Evolutionary conservation across 2,797 vertebrate species (phyloP).

Genomic region (Lepus oiostolus): DNA sequence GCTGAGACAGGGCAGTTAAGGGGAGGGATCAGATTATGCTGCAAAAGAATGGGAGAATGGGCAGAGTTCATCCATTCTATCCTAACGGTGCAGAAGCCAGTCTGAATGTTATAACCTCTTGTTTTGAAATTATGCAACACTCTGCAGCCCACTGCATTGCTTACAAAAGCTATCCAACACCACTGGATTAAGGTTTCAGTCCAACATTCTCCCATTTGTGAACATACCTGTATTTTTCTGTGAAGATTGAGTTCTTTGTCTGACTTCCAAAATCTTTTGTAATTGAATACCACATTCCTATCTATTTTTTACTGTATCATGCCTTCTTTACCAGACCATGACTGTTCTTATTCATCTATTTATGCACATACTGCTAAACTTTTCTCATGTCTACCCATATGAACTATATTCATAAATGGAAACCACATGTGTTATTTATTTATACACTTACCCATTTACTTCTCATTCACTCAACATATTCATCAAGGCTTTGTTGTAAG

Average conservation of each 20-base stretch:
- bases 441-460: background rate
- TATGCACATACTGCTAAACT: background rate
- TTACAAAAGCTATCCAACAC: background rate
- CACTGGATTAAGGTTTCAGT: background rate
- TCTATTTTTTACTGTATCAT: background rate
- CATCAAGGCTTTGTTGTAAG: background rate
- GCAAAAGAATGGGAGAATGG: background rate
- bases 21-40: background rate
- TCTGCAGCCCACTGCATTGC: background rate
- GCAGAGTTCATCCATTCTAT: background rate
- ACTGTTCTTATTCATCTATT: background rate
- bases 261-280: constrained; percentile 31
- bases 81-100: background rate
- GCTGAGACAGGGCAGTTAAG: background rate
- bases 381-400: background rate
- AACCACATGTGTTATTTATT: background rate
- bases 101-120: background rate
- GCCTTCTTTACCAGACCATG: background rate
- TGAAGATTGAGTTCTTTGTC: background rate
- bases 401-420: background rate
- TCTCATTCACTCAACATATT: background rate
- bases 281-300: background rate
- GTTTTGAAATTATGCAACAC: background rate
- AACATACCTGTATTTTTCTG: background rate
- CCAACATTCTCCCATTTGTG: background rate